Evolutionary conservation across 2,113 vertebrate species (phyloP).

Genomic region (Campylomormyrus tamandua): DNA sequence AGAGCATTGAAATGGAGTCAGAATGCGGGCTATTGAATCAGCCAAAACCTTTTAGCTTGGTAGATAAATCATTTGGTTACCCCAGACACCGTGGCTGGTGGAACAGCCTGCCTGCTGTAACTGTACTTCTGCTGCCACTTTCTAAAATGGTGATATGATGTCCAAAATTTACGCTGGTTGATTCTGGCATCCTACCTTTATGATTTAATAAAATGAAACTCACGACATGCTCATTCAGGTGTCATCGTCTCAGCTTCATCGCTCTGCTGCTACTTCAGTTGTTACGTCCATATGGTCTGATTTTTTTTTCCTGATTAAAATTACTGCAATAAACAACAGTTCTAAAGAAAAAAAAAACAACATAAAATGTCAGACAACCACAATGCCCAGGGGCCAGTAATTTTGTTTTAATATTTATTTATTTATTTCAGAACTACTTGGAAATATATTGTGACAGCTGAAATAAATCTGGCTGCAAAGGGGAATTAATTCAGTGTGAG

Average conservation of each 20-base stretch:
- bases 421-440: slow-evolving; percentile 6
- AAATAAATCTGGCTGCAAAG: neutral
- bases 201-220: neutral
- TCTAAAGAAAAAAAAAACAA: neutral
- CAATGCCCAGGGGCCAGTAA: neutral
- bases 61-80: neutral
- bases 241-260: neutral
- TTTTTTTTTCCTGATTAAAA: neutral
- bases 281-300: neutral
- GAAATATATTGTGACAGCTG: neutral
- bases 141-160: neutral
- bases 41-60: neutral
- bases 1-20: neutral
- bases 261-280: neutral
- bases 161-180: neutral
- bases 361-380: neutral
- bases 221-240: neutral
- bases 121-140: neutral
- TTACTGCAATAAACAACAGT: neutral
- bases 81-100: neutral
- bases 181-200: neutral
- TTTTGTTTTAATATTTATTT: neutral
- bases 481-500: neutral
- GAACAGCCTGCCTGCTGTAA: neutral
- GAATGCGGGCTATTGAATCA: neutral